Evolutionary conservation across 2,888 invertebrate genomes (phyloP).

Genomic region (Drosophila picticornis): DNA sequence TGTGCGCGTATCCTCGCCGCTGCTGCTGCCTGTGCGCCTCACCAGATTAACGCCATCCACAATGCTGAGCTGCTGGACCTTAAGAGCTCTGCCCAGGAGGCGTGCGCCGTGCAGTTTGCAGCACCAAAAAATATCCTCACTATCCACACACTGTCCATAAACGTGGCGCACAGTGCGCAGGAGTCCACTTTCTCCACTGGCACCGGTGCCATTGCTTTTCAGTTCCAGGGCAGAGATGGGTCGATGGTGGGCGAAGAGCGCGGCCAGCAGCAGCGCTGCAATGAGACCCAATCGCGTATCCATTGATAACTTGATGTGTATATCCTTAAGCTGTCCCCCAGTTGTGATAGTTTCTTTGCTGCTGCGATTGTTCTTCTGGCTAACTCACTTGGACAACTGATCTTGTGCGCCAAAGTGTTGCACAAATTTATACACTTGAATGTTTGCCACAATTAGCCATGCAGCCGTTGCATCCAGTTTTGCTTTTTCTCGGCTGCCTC

Average conservation of each 20-base stretch:
- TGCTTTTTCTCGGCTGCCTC: conserved; percentile 58
- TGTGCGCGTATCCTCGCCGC: conserved; percentile 80
- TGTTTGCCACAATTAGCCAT: conserved; percentile 76
- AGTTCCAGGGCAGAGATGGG: conserved; percentile 44
- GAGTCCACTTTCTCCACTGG: conserved; percentile 74
- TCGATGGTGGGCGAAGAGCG: conserved; percentile 30
- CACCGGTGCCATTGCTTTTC: conserved; percentile 12
- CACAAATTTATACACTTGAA: conserved; percentile 81
- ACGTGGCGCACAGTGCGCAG: conserved; percentile 83
- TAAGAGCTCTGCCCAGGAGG: conserved; percentile 88
- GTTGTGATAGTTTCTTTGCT: background rate
- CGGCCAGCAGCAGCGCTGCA: conserved; percentile 60
- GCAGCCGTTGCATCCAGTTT: conserved; percentile 75
- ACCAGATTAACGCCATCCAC: conserved; percentile 88
- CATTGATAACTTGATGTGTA: conserved; percentile 53
- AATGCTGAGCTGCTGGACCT: conserved; percentile 88
- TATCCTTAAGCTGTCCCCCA: conserved; percentile 22
- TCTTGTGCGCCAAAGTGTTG: conserved; percentile 72
- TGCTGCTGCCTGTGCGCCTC: conserved; percentile 38
- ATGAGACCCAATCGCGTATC: conserved; percentile 70
- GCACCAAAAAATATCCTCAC: conserved; percentile 89
- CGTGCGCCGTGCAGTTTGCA: conserved; percentile 90
- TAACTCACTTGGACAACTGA: conserved; percentile 79
- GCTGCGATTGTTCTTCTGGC: conserved; percentile 37
- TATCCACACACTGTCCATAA: conserved; percentile 87